Percentiles rank a stretch among this genome's conserved stretches.
Conservation (phyloP, 2,888 invertebrate genomes). For the Drosophila mulleri region DNA sequence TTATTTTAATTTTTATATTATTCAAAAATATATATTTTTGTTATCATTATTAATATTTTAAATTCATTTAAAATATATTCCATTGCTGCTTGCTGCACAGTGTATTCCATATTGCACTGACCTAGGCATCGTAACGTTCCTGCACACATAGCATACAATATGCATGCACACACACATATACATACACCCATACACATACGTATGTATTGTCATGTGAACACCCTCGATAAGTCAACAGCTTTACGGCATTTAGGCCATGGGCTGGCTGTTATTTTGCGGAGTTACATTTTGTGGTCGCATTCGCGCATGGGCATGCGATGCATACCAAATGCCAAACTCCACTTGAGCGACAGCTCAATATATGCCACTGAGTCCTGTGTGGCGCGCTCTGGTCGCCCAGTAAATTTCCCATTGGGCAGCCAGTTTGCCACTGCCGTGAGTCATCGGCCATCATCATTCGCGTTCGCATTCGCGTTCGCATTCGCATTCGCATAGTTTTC, state of each 20-base stretch:
- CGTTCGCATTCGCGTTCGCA: not conserved
- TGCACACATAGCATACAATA: not conserved
- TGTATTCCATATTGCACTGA: constrained; percentile 29
- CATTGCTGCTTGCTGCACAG: not conserved
- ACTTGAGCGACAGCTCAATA: constrained; percentile 14
- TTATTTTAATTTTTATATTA: too few species aligned
- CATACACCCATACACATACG: not conserved
- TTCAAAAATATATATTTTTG: too few species aligned
- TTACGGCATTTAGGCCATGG: constrained; percentile 55
- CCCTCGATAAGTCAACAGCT: constrained; percentile 40
- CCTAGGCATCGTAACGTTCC: constrained; percentile 31
- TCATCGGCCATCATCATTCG: constrained; percentile 64
- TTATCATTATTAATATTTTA: too few species aligned
- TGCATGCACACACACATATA: not conserved
- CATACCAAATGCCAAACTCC: constrained; percentile 42
- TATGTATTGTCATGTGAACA: not conserved
- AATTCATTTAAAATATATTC: too few species aligned
- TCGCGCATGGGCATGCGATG: constrained; percentile 54
- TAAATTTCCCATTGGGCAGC: constrained; percentile 55
- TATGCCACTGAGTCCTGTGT: not conserved
- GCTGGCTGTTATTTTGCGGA: constrained; percentile 23
- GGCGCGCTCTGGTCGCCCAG: not conserved
- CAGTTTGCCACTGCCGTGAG: constrained; percentile 50
- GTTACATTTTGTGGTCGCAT: constrained; percentile 45
- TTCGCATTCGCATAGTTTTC: constrained; percentile 56